Conservation (phyloP, 1,140 invertebrate genomes). For the Oreohelix idahoensis region DNA sequence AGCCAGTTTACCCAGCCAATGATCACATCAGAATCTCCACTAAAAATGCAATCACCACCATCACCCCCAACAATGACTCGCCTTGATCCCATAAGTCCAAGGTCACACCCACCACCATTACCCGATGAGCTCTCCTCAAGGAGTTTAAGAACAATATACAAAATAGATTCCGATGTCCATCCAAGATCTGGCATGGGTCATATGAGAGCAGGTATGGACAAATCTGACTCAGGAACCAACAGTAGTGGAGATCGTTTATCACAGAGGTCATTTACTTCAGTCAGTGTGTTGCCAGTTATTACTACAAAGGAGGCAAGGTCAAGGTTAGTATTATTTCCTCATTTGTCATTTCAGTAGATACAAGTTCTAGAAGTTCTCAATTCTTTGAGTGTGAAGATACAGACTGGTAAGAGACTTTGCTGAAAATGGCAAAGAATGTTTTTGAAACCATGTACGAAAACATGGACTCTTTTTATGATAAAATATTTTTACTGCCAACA, state of each 20-base stretch:
- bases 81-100: slow-evolving; percentile 35
- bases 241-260: slow-evolving; percentile 53
- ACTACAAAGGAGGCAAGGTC: slow-evolving; percentile 65
- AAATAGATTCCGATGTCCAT: slow-evolving; percentile 51
- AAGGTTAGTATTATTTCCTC: slow-evolving; percentile 52
- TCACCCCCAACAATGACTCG: slow-evolving; percentile 11
- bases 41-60: background rate
- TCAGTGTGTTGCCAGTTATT: slow-evolving; percentile 55
- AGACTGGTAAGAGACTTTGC: too few relatives aligned
- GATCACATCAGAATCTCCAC: background rate
- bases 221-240: slow-evolving; percentile 9
- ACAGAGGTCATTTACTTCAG: slow-evolving; percentile 57
- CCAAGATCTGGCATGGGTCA: slow-evolving; percentile 31
- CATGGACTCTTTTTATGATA: too few relatives aligned
- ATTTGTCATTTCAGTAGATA: background rate
- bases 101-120: slow-evolving; percentile 56
- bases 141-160: slow-evolving; percentile 56
- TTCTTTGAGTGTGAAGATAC: too few relatives aligned
- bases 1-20: background rate
- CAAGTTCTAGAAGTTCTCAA: too few relatives aligned
- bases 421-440: too few relatives aligned
- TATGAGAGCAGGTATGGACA: slow-evolving; percentile 24
- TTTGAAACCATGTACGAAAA: too few relatives aligned
- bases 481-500: too few relatives aligned
- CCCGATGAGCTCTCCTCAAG: slow-evolving; percentile 52